phyloP scores from a whole-genome alignment of 2,797 vertebrate genomes.

The Gallirallus australis region DNA sequence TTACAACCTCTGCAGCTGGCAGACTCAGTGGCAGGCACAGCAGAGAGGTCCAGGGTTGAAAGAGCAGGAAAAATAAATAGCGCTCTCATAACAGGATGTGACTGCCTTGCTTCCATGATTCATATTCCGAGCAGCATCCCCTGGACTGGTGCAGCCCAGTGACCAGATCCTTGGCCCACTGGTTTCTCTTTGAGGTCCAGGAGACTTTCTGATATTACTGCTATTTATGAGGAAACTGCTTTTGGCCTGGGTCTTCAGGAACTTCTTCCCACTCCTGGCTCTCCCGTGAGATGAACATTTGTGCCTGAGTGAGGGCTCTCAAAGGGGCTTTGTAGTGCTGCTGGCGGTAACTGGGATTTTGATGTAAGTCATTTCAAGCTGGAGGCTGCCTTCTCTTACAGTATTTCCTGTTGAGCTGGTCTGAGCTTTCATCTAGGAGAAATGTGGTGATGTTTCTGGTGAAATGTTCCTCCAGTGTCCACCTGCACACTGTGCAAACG shows the following conservation, averaged over 20 bases:
- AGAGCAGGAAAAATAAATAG: constrained; percentile 41
- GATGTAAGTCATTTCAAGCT: not conserved
- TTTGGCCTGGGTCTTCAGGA: not conserved
- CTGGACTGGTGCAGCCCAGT: not conserved
- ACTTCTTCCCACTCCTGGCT: not conserved
- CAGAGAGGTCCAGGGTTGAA: not conserved
- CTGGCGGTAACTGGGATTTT: not conserved
- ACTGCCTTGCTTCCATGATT: constrained; percentile 20
- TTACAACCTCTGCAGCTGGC: not conserved
- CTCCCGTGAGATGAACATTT: not conserved
- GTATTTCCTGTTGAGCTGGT: not conserved
- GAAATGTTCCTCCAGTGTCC: not conserved
- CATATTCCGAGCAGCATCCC: constrained; percentile 6
- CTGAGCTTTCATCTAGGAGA: not conserved
- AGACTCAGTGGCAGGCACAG: not conserved
- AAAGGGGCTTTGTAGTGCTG: constrained; percentile 12
- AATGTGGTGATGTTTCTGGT: not conserved
- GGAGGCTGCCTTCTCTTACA: not conserved
- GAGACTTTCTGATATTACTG: not conserved
- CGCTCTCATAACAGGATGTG: not conserved
- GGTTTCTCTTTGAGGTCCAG: not conserved
- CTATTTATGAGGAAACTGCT: not conserved
- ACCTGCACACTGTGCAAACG: not conserved
- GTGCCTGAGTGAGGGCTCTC: not conserved
- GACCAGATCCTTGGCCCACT: not conserved